Evolutionary conservation across 2,888 invertebrate genomes (phyloP), one percentile per base, ranked within the genome.

Genomic region (Nebria salina): DNA sequence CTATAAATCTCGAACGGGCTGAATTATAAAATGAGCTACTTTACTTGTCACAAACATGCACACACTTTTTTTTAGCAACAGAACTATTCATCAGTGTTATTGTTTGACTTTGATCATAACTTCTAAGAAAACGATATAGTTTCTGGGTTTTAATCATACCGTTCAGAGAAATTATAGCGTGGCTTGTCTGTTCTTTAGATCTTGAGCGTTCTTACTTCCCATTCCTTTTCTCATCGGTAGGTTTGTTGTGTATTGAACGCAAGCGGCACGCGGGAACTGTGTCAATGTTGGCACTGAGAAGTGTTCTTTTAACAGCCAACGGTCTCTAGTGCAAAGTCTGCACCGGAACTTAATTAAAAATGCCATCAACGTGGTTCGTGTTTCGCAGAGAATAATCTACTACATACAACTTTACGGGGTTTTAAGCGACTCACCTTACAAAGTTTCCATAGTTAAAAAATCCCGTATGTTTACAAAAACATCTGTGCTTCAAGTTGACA

Each of bases 281-380:
- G 81, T 76, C 80, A 75, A 81, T 81, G 80, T 81, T 81, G 54
- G 81, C 76, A 75, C 81, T 75, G 76, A 81, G 76, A 81, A 81
- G 76, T 81, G 81, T 81, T 76, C 81, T 76, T 81, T 81, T 81
- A 81, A 81, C 81, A 76, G 76, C 43, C 73, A 43, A 64, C 75
- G 26, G 54, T 75, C 75, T 43, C 75, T 64, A 11, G 75, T 20
- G 76, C 79, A 79, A 73, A 81, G 81, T 70, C 76, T 81, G 34
- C 73, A 20, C 81, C 66, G 81, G 76, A 81, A 81, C 81, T 81
- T 81, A 81, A 81, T 81, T 81, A 81, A 81, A 81, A 81, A 81
- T 81, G 76, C 81, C 73, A 81, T 81, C 81, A 81, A 75, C 76
- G 72, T 76, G 76, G 76, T 73, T 81, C 81, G 72, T 76, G 76